These are phyloP conservation scores for Herminia tarsipennalis DNA, from an alignment of 2,888 invertebrate species.

Conservation along the genomic window DNA sequence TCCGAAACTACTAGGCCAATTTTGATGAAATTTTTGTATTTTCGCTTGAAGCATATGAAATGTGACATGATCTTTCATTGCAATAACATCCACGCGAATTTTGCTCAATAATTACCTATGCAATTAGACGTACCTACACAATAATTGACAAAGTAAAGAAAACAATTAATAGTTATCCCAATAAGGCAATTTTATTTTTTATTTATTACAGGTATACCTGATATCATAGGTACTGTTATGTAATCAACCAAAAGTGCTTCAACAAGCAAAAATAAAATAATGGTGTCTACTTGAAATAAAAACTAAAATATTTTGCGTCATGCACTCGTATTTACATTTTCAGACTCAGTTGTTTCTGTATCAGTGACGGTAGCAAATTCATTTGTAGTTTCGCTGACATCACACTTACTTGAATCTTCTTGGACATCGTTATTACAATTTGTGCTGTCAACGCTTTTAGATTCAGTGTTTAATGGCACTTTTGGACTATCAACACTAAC, in stretches of 20 bases:
- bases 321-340: conserved; percentile 14
- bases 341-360: conserved; percentile 9
- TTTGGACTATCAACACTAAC: conserved; percentile 4
- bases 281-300: conserved; percentile 14
- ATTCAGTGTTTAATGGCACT: conserved; percentile 10
- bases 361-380: background rate
- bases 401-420: conserved; percentile 8
- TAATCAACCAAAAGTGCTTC: conserved; percentile 36
- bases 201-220: conserved; percentile 24
- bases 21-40: too few relatives aligned
- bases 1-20: too few relatives aligned
- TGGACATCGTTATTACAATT: conserved; percentile 7
- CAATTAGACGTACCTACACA: too few relatives aligned
- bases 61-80: too few relatives aligned
- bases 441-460: conserved; percentile 18
- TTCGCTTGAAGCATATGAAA: too few relatives aligned
- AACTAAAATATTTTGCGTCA: conserved; percentile 12
- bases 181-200: conserved; percentile 30
- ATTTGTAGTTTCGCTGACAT: conserved; percentile 9
- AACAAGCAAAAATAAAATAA: conserved; percentile 36
- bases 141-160: too few relatives aligned
- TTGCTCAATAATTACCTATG: too few relatives aligned
- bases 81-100: too few relatives aligned
- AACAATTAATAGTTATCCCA: background rate
- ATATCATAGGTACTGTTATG: conserved; percentile 15